phyloP scores from a whole-genome alignment of 2,797 vertebrate species.

The Notolepis coatsorum region DNA sequence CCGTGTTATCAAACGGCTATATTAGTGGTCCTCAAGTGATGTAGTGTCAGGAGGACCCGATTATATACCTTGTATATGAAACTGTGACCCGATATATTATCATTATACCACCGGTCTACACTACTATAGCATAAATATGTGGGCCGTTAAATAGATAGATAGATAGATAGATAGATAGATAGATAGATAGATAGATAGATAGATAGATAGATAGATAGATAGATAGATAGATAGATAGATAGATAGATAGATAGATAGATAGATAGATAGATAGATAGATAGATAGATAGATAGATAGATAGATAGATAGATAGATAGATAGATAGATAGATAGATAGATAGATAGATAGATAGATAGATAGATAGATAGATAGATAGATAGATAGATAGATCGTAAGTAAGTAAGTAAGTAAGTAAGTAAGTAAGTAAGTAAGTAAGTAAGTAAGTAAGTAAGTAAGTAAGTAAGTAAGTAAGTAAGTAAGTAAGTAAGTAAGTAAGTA shows the following conservation, averaged over 20 bases:
- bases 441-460: too few species aligned
- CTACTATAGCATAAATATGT: too few species aligned
- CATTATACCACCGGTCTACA: too few species aligned
- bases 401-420: too few species aligned
- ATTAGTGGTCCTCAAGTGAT: too few species aligned
- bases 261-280: not conserved
- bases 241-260: not conserved
- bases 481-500: too few species aligned
- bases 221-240: not conserved
- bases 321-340: not conserved
- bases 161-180: not conserved
- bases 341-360: slow-evolving; percentile 24
- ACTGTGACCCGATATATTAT: too few species aligned
- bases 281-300: slow-evolving; percentile 2
- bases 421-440: too few species aligned
- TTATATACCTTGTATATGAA: too few species aligned
- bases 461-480: too few species aligned
- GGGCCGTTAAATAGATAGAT: slow-evolving; percentile 1
- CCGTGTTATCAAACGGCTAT: too few species aligned
- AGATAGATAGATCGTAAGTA: slow-evolving; percentile 6
- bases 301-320: slow-evolving; percentile 20
- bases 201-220: not conserved
- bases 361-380: slow-evolving; percentile 18
- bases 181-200: not conserved
- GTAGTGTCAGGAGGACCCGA: too few species aligned